A percentile compares a stretch with the other conserved stretches of the same genome.
phyloP scores from a whole-genome alignment of 2,888 invertebrate genomes.

The Conchocele bisecta region DNA sequence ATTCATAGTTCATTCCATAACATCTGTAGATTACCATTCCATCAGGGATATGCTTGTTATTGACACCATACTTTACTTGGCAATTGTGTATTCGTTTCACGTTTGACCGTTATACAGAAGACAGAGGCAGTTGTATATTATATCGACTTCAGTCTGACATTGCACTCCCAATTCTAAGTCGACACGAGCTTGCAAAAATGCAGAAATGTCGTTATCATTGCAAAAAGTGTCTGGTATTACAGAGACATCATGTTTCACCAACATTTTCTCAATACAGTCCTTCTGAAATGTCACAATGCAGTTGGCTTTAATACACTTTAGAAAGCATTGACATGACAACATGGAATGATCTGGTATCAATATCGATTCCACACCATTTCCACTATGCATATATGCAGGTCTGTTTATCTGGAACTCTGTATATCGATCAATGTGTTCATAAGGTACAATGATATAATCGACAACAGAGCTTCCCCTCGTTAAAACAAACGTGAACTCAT shows the following conservation, averaged over 20 bases:
- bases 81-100: slow-evolving; percentile 2
- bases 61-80: slow-evolving; percentile 1
- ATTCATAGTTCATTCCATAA: slow-evolving; percentile 4
- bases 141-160: neutral
- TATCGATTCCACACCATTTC: slow-evolving; percentile 4
- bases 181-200: neutral
- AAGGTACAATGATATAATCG: slow-evolving; percentile 18
- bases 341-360: slow-evolving; percentile 11
- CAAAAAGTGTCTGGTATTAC: slow-evolving; percentile 2
- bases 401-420: neutral
- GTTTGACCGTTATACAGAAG: slow-evolving; percentile 12
- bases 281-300: neutral
- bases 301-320: neutral
- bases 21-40: slow-evolving; percentile 5
- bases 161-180: neutral
- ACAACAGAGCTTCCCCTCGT: slow-evolving; percentile 15
- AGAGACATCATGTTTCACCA: neutral
- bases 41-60: slow-evolving; percentile 1
- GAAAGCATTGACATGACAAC: neutral
- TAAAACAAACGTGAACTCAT: slow-evolving; percentile 21
- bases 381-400: neutral
- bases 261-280: neutral
- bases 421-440: neutral
- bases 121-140: neutral
- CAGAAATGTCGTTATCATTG: neutral